Base-by-base conservation (phyloP, 2,888 invertebrate genomes). In the Monochamus alternatus region DNA sequence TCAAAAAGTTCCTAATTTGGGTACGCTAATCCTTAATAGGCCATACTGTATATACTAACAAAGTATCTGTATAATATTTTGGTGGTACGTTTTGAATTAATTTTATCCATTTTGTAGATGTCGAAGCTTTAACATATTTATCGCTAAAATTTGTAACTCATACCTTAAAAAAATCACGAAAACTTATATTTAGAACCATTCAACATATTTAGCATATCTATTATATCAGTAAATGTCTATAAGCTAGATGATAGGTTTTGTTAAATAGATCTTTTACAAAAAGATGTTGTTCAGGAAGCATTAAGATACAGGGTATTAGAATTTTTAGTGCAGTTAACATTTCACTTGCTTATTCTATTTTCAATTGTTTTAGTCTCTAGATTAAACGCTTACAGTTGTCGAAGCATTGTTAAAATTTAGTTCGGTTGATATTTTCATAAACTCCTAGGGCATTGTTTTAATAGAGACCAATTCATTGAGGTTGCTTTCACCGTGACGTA, bases 261-360 rank as follows among this genome's bases (percentile, higher is more conserved):
- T 14, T 55, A 55, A 47, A 59, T 47, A 32, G 22, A 47, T 60
- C 47, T 43, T 31, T 31, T 38, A 58, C 12, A 38, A 30, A 31
- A 55, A 52, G 64, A 14, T 32, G 31, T 66, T 74, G 65, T 74
- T 69, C 65, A 31, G 44, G 43, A 60, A 68, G 14, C 60, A 69
- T 69, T 69, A 66, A 74, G n/a, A 64, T 74, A 75, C 75, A 75
- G 75, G 75, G 75, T 75, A 75, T 75, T 75, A 75, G 75, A 65
- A 14, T 58, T 71, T 74, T 65, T 66, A 74, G 67, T 67, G 52
- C 66, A 60, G 52, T 60, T 74, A 22, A 43, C 32, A 60, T 66
- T 69, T 32, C 44, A 60, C 47, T 12, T 5, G 60, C 30, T 60
- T 47, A 60, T 44, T 69, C 69, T 60, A 62, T 69, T 59, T 69